Base-by-base conservation (phyloP, 2,113 vertebrate genomes). In the Patagioenas fasciata region DNA sequence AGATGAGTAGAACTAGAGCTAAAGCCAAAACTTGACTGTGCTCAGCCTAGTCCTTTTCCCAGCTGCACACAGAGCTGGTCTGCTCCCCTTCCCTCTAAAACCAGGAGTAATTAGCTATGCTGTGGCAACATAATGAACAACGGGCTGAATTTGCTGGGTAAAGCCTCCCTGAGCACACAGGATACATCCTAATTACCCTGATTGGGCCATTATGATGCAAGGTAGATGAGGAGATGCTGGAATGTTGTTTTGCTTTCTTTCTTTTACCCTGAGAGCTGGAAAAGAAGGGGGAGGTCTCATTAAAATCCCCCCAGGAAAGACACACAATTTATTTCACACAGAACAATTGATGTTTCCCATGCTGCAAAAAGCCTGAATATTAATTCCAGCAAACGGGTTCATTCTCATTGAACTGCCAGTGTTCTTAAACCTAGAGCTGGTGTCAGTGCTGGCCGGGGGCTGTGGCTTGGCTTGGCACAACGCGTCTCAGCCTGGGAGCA, bases 151-250 rank as follows among this genome's bases (percentile, higher is more conserved):
- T 89, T 89, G 75, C 87, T 74, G 34, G 51, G 56, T 74, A 84
- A 69, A 96, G 73, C 70, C 75, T 95, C 56, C 62, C 70, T n/a
- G 88, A 88, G 66, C 83, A 84, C 79, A 65, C 54, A 80, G 58
- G 74, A 96, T 80, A 95, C 90, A 89, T 89, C 80, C 65, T 96
- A 85, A 96, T 97, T 96, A 95, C 67, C 69, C 54, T 96, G 89
- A 94, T 74, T 91, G 82, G 85, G 72, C 64, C 75, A 95, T 95
- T 97, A 87, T 2, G 3, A 89, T 92, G 93, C 85, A 95, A 70
- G 62, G 28, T 72, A 88, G 85, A 84, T 80, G 57, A 57, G 50
- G 81, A 96, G 86, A 85, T 80, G 79, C 77, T 88, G 94, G 94
- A 95, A 96, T 91, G 82, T 60, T 69, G 64, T 73, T 84, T 92